Evolutionary conservation across 2,797 vertebrate species (phyloP), one percentile per base, ranked within the genome.

Genomic region (Apogon talboti): DNA sequence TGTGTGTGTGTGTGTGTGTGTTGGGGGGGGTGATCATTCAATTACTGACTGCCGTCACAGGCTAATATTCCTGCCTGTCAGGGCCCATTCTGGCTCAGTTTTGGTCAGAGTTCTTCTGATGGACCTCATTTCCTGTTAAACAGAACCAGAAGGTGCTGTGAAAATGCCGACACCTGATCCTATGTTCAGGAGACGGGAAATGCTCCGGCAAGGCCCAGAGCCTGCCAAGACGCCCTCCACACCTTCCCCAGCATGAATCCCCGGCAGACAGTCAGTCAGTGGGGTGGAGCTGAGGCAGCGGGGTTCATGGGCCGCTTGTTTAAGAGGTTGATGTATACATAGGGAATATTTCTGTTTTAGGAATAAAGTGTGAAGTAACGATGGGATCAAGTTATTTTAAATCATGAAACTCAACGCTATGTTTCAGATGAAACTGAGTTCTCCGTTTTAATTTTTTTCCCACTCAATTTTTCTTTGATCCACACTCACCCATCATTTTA

Each of bases 1-100:
- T 24, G n/a, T 24, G 5, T 24, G 21, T 24, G 21, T 24, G 5
- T 24, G 21, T 24, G 21, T 24, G 21, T 24, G 21, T 5, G 21
- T 24, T 24, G 60, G 72, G 71, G 86, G 85, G 48, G 87, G 46
- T 78, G 85, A 95, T 93, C 90, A 93, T 94, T 96, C 94, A 94
- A 94, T 94, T 95, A 94, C 92, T 87, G 92, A 90, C 91, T 92
- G 92, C 92, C 92, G 86, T 92, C 92, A 91, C 86, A 89, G 83
- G 85, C 88, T 95, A 93, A 94, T 95, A 94, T 94, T 95, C 93
- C 94, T 94, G 92, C 92, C 93, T 95, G 94, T 94, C 94, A 94
- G 79, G 90, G 90, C 79, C 91, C 89, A 93, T 95, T 95, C 93
- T 89, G 91, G 87, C 92, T 93, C 92, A 88, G 89, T 92, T 91